phyloP scores from a whole-genome alignment of 35 echinoderm and acorn worm species.

The Apostichopus japonicus region DNA sequence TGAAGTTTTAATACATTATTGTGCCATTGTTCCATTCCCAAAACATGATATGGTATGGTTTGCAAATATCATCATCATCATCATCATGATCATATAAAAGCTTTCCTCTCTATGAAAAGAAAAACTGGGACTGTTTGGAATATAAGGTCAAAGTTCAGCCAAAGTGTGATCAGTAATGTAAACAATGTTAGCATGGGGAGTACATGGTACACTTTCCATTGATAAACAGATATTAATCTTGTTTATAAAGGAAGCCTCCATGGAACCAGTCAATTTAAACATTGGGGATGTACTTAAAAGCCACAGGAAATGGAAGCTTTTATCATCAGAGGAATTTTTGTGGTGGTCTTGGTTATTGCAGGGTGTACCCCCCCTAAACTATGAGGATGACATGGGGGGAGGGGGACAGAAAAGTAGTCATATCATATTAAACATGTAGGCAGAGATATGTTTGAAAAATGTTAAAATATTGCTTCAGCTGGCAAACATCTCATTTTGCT shows the following conservation, averaged over 20 bases:
- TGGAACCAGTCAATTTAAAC: slow-evolving; percentile 21
- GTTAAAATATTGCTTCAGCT: too few species aligned
- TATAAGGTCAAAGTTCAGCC: slow-evolving; percentile 29
- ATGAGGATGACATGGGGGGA: neutral
- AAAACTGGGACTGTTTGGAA: slow-evolving; percentile 27
- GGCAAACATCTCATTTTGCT: too few species aligned
- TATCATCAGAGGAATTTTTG: neutral
- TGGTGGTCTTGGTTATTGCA: neutral
- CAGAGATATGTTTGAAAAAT: too few species aligned
- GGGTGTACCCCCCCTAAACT: neutral
- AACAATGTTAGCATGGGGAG: slow-evolving; percentile 27
- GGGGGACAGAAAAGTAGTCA: neutral
- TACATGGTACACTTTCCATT: slow-evolving; percentile 32
- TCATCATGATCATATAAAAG: neutral
- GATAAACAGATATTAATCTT: slow-evolving; percentile 48
- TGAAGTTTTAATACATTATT: too few species aligned
- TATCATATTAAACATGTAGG: too few species aligned
- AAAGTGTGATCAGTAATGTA: slow-evolving; percentile 29
- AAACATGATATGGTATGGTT: too few species aligned
- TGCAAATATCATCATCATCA: too few species aligned
- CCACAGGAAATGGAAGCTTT: neutral
- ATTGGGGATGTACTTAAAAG: neutral
- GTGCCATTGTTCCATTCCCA: too few species aligned
- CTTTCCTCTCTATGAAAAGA: neutral
- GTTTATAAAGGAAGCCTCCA: slow-evolving; percentile 29